A percentile compares a stretch with the other conserved stretches of the same genome.
Evolutionary conservation across 2,797 vertebrate species (phyloP).

Genomic region (Octomys mimax): DNA sequence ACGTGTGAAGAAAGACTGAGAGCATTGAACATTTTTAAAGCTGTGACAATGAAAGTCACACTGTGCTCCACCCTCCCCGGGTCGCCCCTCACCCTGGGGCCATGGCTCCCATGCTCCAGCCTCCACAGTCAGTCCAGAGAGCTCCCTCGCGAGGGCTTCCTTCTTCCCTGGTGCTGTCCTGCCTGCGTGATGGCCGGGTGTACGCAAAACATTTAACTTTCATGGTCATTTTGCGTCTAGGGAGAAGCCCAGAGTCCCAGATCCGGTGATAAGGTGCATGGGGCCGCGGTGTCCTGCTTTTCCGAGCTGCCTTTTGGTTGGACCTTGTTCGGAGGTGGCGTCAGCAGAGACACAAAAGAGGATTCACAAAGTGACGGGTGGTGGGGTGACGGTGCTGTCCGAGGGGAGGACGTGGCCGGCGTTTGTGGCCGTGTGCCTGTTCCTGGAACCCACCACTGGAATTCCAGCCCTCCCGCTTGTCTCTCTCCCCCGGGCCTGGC

Average conservation of each 20-base stretch:
- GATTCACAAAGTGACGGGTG: background rate
- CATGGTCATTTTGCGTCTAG: background rate
- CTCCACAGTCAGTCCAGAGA: background rate
- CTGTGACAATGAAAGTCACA: background rate
- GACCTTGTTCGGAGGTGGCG: background rate
- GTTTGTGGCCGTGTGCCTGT: background rate
- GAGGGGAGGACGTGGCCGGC: background rate
- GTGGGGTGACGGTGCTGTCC: background rate
- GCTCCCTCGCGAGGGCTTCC: background rate
- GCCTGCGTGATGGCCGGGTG: background rate
- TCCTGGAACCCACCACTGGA: background rate
- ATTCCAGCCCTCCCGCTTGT: background rate
- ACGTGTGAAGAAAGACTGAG: background rate
- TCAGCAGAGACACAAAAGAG: background rate
- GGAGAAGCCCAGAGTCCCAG: background rate
- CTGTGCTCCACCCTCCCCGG: background rate
- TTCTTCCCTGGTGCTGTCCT: background rate
- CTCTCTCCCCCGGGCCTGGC: background rate
- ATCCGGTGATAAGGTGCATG: background rate
- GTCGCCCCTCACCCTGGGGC: accelerated
- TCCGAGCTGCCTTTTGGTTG: background rate
- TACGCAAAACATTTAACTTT: background rate
- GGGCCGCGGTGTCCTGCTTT: accelerated
- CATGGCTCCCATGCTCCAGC: background rate
- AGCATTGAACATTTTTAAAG: background rate